Evolutionary conservation across 2,888 invertebrate species (phyloP), one percentile per base, ranked within the genome.

Genomic region (Antheraea yamamai): DNA sequence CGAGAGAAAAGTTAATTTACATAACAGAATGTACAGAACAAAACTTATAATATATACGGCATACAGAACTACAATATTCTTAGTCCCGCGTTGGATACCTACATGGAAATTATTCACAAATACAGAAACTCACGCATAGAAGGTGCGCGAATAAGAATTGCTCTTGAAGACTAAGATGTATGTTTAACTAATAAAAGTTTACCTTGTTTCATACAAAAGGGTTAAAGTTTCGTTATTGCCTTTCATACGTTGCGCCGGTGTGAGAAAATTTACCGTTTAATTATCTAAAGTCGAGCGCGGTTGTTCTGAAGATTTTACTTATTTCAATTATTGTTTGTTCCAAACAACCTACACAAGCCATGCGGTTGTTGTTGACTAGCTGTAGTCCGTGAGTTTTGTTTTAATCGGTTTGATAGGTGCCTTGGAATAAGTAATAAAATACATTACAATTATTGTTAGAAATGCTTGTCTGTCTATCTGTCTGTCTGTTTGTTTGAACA

Each of bases 151-250:
- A 79, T 79, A 76, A 14, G 82, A 80, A 78, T 77, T 80, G 80
- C 76, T 78, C 77, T 74, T 79, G 80, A 78, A 79, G 76, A 77
- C 77, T 39, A 39, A 70, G 84, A 83, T 82, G 82, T 81, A 85
- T 90, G 90, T 91, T 91, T 91, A 92, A 88, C 85, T 84, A 82
- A 84, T 84, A 85, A 88, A 90, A 91, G 85, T 91, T 90, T 78
- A 76, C 82, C 84, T 82, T 86, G 84, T 86, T 88, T 85, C 87
- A 85, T 86, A 81, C 78, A 84, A 86, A 85, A 85, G 84, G 79
- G 82, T 76, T 77, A 81, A 90, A 91, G 88, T 91, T 90, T 87
- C 84, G 88, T 89, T 91, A 89, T 88, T 89, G 89, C 86, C 86
- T 83, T 87, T 89, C 88, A 88, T 88, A 87, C 47, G 47, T 47